phyloP scores from a whole-genome alignment of 2,797 vertebrate species.

The Gallinago solitaria region DNA sequence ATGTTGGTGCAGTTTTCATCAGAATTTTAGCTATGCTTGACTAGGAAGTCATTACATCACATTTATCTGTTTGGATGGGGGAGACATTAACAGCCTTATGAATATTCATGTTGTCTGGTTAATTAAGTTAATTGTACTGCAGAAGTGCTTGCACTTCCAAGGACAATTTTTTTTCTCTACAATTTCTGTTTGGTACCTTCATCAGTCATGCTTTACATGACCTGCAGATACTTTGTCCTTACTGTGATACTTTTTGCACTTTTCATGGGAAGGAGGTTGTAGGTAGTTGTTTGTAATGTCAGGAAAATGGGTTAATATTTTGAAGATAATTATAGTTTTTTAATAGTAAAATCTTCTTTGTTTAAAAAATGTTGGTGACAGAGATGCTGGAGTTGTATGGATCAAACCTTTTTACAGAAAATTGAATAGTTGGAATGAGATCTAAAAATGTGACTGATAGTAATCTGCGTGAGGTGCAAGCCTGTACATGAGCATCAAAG shows the following conservation, averaged over 20 bases:
- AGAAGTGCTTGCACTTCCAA: conserved; percentile 89
- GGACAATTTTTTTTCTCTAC: conserved; percentile 75
- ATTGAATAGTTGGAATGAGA: not conserved
- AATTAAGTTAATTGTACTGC: conserved; percentile 95
- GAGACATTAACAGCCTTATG: conserved; percentile 91
- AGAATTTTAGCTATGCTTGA: conserved; percentile 90
- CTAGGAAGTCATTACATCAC: conserved; percentile 90
- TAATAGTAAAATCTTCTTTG: conserved; percentile 16
- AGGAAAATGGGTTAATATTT: conserved; percentile 30
- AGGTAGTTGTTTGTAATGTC: conserved; percentile 13
- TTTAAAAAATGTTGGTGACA: not conserved
- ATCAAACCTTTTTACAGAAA: not conserved
- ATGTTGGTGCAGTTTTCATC: conserved; percentile 81
- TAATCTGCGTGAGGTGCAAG: not conserved
- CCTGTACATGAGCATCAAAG: not conserved
- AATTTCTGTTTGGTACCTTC: conserved; percentile 69
- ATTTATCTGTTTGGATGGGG: conserved; percentile 89
- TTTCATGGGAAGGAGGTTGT: not conserved
- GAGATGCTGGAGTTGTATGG: not conserved
- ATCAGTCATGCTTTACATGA: conserved; percentile 71
- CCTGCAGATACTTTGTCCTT: conserved; percentile 61
- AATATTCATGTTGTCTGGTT: conserved; percentile 92
- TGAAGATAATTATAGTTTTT: conserved; percentile 26
- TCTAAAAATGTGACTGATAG: not conserved
- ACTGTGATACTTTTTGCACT: conserved; percentile 40